Percentiles rank a stretch among this genome's conserved stretches.
Conservation (phyloP, 1,140 invertebrate genomes). For the Aricia agestis region DNA sequence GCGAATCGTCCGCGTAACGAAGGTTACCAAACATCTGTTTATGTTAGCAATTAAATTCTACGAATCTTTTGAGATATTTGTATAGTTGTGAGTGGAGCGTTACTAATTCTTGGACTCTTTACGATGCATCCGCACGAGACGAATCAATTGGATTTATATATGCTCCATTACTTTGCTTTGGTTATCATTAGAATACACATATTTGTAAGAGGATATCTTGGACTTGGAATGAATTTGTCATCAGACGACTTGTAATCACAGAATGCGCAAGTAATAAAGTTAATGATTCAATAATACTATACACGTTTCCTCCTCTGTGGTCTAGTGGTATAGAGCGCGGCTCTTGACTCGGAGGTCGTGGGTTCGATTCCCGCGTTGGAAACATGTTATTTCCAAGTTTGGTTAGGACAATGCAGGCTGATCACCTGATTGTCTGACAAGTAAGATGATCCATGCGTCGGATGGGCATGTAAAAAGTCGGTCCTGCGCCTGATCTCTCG, state of each 20-base stretch:
- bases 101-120: not conserved
- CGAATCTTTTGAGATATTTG: not conserved
- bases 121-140: not conserved
- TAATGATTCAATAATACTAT: too few species aligned
- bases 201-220: not conserved
- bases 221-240: not conserved
- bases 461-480: too few species aligned
- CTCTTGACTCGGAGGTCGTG: too few species aligned
- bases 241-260: not conserved
- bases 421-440: too few species aligned
- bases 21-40: slow-evolving; percentile 12
- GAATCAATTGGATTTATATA: not conserved
- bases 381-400: too few species aligned
- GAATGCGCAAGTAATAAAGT: too few species aligned
- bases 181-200: not conserved
- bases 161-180: not conserved
- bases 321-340: too few species aligned
- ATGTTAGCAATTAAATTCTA: slow-evolving; percentile 9
- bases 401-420: too few species aligned
- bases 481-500: too few species aligned
- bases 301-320: too few species aligned
- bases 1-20: slow-evolving; percentile 12
- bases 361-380: too few species aligned
- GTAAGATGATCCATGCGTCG: too few species aligned
- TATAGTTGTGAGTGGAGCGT: not conserved